Conservation (phyloP, 2,888 invertebrate genomes). For the Junonia oenone region DNA sequence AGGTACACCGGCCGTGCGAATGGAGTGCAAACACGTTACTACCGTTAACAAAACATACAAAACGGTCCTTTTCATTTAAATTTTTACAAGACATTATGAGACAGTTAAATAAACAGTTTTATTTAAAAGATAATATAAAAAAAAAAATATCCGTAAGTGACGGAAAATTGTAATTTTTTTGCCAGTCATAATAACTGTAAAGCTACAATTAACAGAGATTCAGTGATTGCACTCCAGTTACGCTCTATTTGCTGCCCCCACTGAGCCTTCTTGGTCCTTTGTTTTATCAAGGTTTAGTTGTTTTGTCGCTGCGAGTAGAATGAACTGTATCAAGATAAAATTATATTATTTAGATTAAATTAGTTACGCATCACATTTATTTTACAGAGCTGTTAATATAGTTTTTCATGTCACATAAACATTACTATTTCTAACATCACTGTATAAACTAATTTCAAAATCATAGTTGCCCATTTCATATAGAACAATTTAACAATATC, state of each 20-base stretch:
- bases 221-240: slow-evolving; percentile 60
- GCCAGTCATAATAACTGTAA: not conserved
- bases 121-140: not conserved
- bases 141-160: not conserved
- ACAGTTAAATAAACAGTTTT: not conserved
- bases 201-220: slow-evolving; percentile 5
- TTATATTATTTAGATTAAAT: slow-evolving; percentile 29
- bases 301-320: slow-evolving; percentile 30
- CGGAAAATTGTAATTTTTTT: not conserved
- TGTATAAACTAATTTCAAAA: not conserved
- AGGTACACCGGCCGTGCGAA: slow-evolving; percentile 57
- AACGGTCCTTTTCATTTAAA: no score
- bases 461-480: not conserved
- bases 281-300: slow-evolving; percentile 41
- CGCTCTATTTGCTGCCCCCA: slow-evolving; percentile 47
- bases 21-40: slow-evolving; percentile 22
- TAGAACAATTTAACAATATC: not conserved
- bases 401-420: not conserved
- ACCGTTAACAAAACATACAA: not conserved
- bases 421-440: not conserved
- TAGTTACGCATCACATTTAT: slow-evolving; percentile 15
- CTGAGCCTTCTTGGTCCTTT: slow-evolving; percentile 49
- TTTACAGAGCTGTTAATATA: slow-evolving; percentile 5
- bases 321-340: slow-evolving; percentile 31
- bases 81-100: no score